Percentiles rank a stretch among this genome's conserved stretches.
phyloP scores from a whole-genome alignment of 2,797 vertebrate species.

The Tamandua tetradactyla region DNA sequence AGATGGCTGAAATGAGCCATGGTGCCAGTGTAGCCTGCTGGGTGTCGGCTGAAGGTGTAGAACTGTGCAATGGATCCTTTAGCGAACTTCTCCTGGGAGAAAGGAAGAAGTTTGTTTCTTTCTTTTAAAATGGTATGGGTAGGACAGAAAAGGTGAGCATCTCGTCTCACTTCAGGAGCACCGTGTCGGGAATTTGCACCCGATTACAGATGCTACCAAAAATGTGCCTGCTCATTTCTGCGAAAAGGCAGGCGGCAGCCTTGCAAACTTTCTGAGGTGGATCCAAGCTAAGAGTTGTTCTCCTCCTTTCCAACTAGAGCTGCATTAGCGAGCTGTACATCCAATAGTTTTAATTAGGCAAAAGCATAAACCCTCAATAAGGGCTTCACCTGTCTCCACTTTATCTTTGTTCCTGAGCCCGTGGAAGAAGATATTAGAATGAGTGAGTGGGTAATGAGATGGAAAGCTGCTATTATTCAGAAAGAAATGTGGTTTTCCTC shows the following conservation, averaged over 20 bases:
- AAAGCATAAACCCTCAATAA: background rate
- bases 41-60: constrained; percentile 3
- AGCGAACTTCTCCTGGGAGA: constrained; percentile 67
- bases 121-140: background rate
- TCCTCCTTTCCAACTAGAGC: background rate
- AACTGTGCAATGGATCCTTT: background rate
- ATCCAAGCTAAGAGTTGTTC: background rate
- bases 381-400: background rate
- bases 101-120: constrained; percentile 68
- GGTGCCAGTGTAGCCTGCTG: constrained; percentile 10
- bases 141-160: background rate
- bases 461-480: constrained; percentile 9
- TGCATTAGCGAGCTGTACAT: background rate
- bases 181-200: background rate
- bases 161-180: background rate
- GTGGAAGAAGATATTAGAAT: background rate
- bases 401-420: constrained; percentile 1
- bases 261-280: constrained; percentile 63
- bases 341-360: background rate
- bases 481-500: background rate
- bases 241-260: background rate
- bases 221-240: background rate
- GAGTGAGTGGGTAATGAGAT: background rate
- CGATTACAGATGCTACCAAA: background rate
- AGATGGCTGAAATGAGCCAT: constrained; percentile 17